phyloP scores from a whole-genome alignment of 2,113 vertebrate species.

The Trinectes maculatus region DNA sequence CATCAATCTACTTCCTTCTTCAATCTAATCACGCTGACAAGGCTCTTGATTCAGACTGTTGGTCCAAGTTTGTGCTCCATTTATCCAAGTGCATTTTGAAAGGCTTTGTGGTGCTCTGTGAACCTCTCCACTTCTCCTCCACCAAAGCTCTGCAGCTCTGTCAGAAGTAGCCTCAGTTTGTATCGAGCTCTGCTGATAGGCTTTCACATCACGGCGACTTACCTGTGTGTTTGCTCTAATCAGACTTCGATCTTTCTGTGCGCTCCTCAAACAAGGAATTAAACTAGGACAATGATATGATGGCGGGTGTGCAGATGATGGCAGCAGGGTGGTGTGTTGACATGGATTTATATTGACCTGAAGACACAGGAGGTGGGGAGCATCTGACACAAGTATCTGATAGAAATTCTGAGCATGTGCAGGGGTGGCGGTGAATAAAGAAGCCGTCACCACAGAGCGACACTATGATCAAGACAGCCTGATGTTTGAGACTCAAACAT shows the following conservation, averaged over 20 bases:
- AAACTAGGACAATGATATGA: conserved; percentile 29
- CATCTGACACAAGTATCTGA: conserved; percentile 44
- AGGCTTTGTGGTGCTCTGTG: conserved; percentile 51
- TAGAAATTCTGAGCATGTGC: conserved; percentile 76
- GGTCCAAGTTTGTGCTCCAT: conserved; percentile 56
- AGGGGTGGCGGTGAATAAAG: conserved; percentile 59
- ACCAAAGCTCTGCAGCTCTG: conserved; percentile 57
- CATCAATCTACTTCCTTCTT: conserved; percentile 72
- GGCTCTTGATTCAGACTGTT: conserved; percentile 59
- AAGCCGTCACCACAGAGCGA: conserved; percentile 30
- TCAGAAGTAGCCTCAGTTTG: conserved; percentile 17
- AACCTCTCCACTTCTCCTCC: too few relatives aligned
- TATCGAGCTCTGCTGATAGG: conserved; percentile 31
- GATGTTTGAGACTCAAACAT: conserved; percentile 15
- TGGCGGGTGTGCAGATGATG: conserved; percentile 24
- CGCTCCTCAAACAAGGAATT: conserved; percentile 54
- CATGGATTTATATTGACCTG: conserved; percentile 43
- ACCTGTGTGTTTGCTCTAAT: conserved; percentile 46
- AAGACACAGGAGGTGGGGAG: conserved; percentile 18
- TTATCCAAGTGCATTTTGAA: conserved; percentile 57
- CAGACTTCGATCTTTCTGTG: conserved; percentile 49
- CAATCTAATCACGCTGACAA: conserved; percentile 64
- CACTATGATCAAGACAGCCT: conserved; percentile 4
- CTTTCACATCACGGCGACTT: conserved; percentile 24
- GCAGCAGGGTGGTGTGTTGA: conserved; percentile 35